Evolutionary conservation across 1,140 invertebrate species (phyloP), one percentile per base, ranked within the genome.

Genomic region (Plectrocnemia conspersa): DNA sequence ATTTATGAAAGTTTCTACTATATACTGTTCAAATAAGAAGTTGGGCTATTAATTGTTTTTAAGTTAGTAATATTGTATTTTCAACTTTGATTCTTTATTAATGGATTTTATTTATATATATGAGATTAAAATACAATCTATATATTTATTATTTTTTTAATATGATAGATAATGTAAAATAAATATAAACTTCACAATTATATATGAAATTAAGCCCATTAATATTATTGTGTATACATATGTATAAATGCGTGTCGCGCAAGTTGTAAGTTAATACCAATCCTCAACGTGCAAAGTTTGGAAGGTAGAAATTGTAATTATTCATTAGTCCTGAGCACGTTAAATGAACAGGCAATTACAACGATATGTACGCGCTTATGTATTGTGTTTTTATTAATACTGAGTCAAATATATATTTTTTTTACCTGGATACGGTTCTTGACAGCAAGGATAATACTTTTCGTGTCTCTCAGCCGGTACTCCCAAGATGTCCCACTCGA

Each of bases 401-500:
- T n/a, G n/a, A n/a, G n/a, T n/a, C n/a, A n/a, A n/a, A 48, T 21
- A 36, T 1, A 16, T 23, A 24, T 56, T 15, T n/a, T 42, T 29
- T 63, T 67, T 72, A 88, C 87, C 87, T 59, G 87, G 88, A 74
- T 92, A 93, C 0, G 89, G 89, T 65, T 94, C 86, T 36, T 80
- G 75, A 70, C 90, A 94, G 68, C 91, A 93, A 0, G 89, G 83
- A 72, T 95, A 96, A 69, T 86, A 93, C 66, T 88, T 89, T 63
- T 89, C 87, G 63, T 94, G 91, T 33, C 91, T 81, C 74, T 94
- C 82, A 40, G 96, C 87, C 29, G 90, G 85, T 1, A 98, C 95
- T 10, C 86, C 84, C 7, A 99, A 78, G 55, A 98, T 93, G 68
- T 98, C 96, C 96, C 96, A 98, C 69, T 98, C 95, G 0, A 98